Base-by-base conservation (phyloP, 1,140 invertebrate genomes). In the Lysiphlebus fabarum region DNA sequence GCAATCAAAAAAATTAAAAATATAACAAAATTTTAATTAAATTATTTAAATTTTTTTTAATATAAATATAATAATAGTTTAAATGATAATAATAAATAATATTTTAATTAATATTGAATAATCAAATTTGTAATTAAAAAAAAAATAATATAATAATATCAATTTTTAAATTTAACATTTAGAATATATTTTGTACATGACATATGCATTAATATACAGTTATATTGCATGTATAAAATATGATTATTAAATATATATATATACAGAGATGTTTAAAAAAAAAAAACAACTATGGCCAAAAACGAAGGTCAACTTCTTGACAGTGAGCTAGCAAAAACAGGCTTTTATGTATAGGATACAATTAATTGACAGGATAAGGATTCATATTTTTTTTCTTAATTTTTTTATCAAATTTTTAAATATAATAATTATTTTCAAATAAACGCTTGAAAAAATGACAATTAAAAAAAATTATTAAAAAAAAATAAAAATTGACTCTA, bases 261-360 rank as follows among this genome's bases (percentile, higher is more conserved):
- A 72, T 68, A 68, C 70, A 68, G 67, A 68, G 69, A 70, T 73
- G 71, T 70, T 68, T 71, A 73, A 81, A 81, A 73, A 78, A 72
- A 73, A 81, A 81, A 73, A 78, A 86, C 84, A 88, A 86, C 84
- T 86, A 88, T 88, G 85, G 87, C 86, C 86, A 88, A 88, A 89
- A 90, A 90, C 87, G 88, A 89, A 89, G 88, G 89, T 90, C 89
- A 91, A 90, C 88, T 90, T 90, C 88, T 90, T 89, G 87, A 90
- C 85, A 88, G 87, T 86, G 77, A 80, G 72, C 74, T 76, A 74
- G 73, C 72, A 78, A 79, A 26, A 71, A 75, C 74, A 62, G 59
- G 56, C 53, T 60, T 60, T 63, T 55, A 58, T 54, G 54, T 45
- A n/a, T n/a, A 41, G 50, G 42, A 26, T 26, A 26, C 17, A 49